Base-by-base conservation (phyloP, 2,797 vertebrate species). In the Miichthys miiuy region DNA sequence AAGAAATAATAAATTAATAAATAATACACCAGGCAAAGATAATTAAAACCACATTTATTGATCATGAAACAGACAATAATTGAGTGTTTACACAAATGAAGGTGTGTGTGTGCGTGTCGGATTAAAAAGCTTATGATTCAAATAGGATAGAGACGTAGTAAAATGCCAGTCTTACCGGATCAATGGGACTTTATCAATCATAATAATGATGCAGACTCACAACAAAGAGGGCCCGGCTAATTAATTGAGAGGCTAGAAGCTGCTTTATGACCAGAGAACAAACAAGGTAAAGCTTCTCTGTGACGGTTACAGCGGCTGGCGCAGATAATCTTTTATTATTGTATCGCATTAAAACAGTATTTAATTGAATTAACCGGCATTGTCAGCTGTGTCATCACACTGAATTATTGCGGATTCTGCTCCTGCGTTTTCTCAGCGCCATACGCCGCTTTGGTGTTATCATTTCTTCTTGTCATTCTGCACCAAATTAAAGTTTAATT, bases 161-260 rank as follows among this genome's bases (percentile, higher is more conserved):
- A 86, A 87, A 88, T 41, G 80, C 60, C 76, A 66, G 79, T 88
- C 78, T 72, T 64, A 64, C 67, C 16, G 76, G 89, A 92, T 93
- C 91, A 90, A 87, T 92, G 89, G 75, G 77, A 83, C 87, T 92
- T 91, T 90, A 92, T 94, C 91, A 93, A 91, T 92, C 88, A 90
- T 90, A 90, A 90, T 90, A 90, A 93, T 52, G 86, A 89, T 56
- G 87, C 72, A 56, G 60, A 63, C 78, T 63, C 68, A 38, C 34
- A 68, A 84, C 83, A 82, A 88, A 87, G 81, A 78, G 61, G 30
- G 56, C 77, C 81, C 41, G 46, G 50, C 90, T 93, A 90, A 92
- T 93, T 90, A 92, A 88, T 83, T 21, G 64, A 83, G 78, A 62
- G 76, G 87, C 74, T 60, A 23, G 55, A 67, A 75, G 76, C 79